Conservation (phyloP, 2,888 invertebrate species). For the Rapana venosa region DNA sequence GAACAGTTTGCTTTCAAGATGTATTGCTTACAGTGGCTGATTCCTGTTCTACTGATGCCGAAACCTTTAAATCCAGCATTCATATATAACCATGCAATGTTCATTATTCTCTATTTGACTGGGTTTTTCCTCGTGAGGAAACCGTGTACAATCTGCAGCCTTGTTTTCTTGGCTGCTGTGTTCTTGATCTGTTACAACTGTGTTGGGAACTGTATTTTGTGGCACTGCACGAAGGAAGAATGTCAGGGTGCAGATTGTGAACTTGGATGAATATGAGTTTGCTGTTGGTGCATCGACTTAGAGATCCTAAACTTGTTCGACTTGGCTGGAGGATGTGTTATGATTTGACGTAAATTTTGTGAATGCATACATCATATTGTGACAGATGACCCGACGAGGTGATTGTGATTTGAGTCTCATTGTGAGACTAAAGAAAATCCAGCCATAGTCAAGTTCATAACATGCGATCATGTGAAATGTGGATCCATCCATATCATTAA, state of each 20-base stretch:
- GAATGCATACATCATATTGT: too few relatives aligned
- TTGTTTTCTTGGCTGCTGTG: conserved; percentile 95
- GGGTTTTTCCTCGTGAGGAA: conserved; percentile 98
- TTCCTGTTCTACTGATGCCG: conserved; percentile 96
- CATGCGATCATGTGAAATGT: too few relatives aligned
- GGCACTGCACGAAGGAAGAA: conserved; percentile 70
- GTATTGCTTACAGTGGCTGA: conserved; percentile 82
- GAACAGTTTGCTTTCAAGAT: conserved; percentile 54
- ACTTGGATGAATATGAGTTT: conserved; percentile 23
- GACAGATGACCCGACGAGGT: too few relatives aligned
- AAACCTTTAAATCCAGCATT: conserved; percentile 98
- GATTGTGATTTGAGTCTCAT: too few relatives aligned
- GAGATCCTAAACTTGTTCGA: too few relatives aligned
- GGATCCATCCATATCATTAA: too few relatives aligned
- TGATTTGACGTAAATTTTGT: too few relatives aligned
- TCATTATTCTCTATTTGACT: conserved; percentile 96
- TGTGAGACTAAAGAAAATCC: too few relatives aligned
- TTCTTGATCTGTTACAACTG: conserved; percentile 97
- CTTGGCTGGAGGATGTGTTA: too few relatives aligned
- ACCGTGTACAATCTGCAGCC: conserved; percentile 97
- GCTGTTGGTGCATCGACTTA: too few relatives aligned
- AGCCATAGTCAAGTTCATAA: too few relatives aligned
- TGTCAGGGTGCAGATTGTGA: conserved; percentile 62
- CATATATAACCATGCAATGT: conserved; percentile 95
- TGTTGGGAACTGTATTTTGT: conserved; percentile 93